A percentile compares a stretch with the other conserved stretches of the same genome.
phyloP scores from a whole-genome alignment of 2,113 vertebrate species.

The Callipepla californica region DNA sequence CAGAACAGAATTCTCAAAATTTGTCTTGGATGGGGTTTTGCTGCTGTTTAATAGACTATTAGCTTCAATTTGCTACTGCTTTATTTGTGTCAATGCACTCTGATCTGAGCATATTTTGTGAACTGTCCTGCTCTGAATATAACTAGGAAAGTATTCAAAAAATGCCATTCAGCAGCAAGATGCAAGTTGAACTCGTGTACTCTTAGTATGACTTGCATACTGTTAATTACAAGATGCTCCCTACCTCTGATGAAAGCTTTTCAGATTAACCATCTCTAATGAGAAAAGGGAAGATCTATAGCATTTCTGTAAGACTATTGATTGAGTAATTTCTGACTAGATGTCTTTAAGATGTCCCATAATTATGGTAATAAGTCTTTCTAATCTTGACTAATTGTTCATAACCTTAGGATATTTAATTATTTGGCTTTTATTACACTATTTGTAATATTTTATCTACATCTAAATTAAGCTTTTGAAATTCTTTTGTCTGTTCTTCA shows the following conservation, averaged over 20 bases:
- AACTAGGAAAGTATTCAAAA: constrained; percentile 1
- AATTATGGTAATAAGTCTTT: background rate
- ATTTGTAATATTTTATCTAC: background rate
- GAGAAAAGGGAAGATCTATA: background rate
- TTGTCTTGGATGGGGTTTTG: constrained; percentile 33
- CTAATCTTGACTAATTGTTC: background rate
- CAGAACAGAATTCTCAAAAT: constrained; percentile 17
- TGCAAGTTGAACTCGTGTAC: background rate
- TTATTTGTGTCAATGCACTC: constrained; percentile 36
- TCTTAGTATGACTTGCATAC: background rate
- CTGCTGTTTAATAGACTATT: constrained; percentile 32
- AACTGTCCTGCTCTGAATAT: constrained; percentile 2
- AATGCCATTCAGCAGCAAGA: background rate
- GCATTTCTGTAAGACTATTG: background rate
- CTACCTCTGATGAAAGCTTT: background rate
- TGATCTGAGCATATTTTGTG: constrained; percentile 16
- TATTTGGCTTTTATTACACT: background rate
- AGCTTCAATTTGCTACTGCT: constrained; percentile 18
- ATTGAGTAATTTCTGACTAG: background rate
- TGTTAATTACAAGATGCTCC: background rate
- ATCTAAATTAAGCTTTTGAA: background rate
- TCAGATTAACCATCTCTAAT: background rate
- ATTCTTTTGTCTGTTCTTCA: background rate
- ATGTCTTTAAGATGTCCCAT: background rate
- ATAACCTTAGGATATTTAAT: background rate